Conservation (phyloP, 2,888 invertebrate genomes). For the Drosophila lacicola region DNA sequence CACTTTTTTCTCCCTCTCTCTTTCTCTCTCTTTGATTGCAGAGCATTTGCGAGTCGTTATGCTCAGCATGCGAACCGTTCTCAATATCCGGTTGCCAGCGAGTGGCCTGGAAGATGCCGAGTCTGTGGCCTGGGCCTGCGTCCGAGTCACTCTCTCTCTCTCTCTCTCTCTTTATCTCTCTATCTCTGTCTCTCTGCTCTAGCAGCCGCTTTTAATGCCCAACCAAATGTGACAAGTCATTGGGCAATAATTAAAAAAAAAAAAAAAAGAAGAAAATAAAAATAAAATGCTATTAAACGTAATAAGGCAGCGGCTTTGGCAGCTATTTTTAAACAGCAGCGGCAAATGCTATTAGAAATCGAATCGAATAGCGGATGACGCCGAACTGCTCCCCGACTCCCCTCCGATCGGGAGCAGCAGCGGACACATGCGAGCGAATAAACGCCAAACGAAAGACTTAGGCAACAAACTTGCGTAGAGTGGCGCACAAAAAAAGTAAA, state of each 20-base stretch:
- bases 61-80: not conserved
- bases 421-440: not conserved
- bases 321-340: conserved; percentile 56
- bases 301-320: conserved; percentile 70
- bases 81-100: conserved; percentile 67
- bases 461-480: conserved; percentile 77
- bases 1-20: not conserved
- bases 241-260: conserved; percentile 80
- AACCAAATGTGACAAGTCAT: conserved; percentile 78
- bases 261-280: conserved; percentile 42
- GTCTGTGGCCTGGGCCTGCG: conserved; percentile 1
- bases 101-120: conserved; percentile 39
- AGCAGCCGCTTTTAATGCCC: conserved; percentile 54
- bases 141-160: conserved; percentile 6
- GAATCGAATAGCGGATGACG: conserved; percentile 43
- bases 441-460: conserved; percentile 64
- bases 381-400: conserved; percentile 5
- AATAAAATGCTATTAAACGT: conserved; percentile 75
- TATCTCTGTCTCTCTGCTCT: conserved; percentile 13
- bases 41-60: conserved; percentile 37
- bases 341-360: conserved; percentile 55
- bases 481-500: conserved; percentile 50
- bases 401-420: conserved; percentile 6
- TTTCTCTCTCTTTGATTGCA: not conserved
- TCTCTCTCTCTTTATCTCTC: conserved; percentile 2